Base-by-base conservation (phyloP, 2,888 invertebrate genomes). In the Pyralis farinalis region DNA sequence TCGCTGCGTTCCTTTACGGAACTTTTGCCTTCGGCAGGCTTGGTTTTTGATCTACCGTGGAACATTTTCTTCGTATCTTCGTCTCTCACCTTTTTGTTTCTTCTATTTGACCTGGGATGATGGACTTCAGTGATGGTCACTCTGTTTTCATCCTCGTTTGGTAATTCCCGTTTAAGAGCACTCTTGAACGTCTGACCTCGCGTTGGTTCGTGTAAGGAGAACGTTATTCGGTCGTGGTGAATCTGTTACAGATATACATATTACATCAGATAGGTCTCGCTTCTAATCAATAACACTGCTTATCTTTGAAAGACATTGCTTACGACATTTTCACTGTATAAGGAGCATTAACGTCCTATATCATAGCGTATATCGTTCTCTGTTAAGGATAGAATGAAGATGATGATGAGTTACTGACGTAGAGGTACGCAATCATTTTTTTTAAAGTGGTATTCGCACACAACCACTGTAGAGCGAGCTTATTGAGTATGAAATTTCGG, bases 111-210 rank as follows among this genome's bases (percentile, higher is more conserved):
- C 5, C 10, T 12, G 2, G 33, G 20, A 27, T 27, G 27, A 1
- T 7, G n/a, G 7, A 25, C 0, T 20, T 25, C 33, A 1, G 25
- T 25, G 22, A 54, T 12, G 0, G 58, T 44, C 1, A 46, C 45
- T 42, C 63, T 62, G 29, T 52, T 58, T 0, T 74, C 74, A 1
- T 78, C 75, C 0, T 68, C 74, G 0, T 31, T 37, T 0, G 39
- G 40, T 1, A 60, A 37, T 32, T 86, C 86, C 0, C 87, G 70
- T 53, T 84, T 86, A 4, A 87, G 49, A 1, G 79, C 79, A 50
- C 86, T 87, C 55, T 87, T 87, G 55, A 80, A 87, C 1, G 87
- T 87, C 42, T 87, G 87, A 0, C 84, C 87, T 2, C 87, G 70
- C 0, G 75, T 67, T 0, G 87, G 86, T 49, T 87, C 87, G 55